Conservation (phyloP, 1,140 invertebrate species). For the Stratiolaelaps scimitus region DNA sequence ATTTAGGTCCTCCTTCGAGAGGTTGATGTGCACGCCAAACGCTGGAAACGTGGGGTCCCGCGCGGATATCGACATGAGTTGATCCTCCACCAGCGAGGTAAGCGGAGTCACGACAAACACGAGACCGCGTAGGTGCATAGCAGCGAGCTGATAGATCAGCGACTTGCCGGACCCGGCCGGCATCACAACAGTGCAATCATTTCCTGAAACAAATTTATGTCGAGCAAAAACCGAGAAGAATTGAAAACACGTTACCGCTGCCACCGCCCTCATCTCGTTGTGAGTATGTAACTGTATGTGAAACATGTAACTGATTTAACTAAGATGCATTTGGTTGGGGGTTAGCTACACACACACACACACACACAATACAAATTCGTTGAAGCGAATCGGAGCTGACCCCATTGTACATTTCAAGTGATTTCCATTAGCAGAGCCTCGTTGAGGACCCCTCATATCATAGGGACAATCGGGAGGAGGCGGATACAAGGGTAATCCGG, state of each 20-base stretch:
- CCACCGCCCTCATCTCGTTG: too few species aligned
- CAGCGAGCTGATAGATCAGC: constrained; percentile 75
- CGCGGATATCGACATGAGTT: constrained; percentile 71
- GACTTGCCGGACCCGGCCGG: constrained; percentile 86
- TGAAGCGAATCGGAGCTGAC: too few species aligned
- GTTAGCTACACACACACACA: too few species aligned
- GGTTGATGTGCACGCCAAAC: constrained; percentile 34
- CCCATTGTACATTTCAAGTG: too few species aligned
- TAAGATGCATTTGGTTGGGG: too few species aligned
- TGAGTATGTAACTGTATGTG: too few species aligned
- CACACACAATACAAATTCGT: too few species aligned
- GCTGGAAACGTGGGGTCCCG: constrained; percentile 40
- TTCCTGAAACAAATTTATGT: constrained; percentile 49
- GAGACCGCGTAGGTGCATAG: constrained; percentile 51
- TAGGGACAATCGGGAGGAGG: neutral
- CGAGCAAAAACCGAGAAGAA: neutral
- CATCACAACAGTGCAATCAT: constrained; percentile 92
- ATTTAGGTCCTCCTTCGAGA: constrained; percentile 30
- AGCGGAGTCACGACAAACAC: constrained; percentile 89
- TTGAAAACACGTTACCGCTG: neutral
- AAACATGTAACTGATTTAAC: too few species aligned
- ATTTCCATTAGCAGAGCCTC: neutral
- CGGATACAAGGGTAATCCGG: neutral
- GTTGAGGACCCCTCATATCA: neutral
- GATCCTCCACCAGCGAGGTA: constrained; percentile 85